Percentiles rank a stretch among this genome's conserved stretches.
These are phyloP conservation scores for Calyptommatus sinebrachiatus DNA, from an alignment of 2,113 vertebrate genomes.

Conservation along the genomic window DNA sequence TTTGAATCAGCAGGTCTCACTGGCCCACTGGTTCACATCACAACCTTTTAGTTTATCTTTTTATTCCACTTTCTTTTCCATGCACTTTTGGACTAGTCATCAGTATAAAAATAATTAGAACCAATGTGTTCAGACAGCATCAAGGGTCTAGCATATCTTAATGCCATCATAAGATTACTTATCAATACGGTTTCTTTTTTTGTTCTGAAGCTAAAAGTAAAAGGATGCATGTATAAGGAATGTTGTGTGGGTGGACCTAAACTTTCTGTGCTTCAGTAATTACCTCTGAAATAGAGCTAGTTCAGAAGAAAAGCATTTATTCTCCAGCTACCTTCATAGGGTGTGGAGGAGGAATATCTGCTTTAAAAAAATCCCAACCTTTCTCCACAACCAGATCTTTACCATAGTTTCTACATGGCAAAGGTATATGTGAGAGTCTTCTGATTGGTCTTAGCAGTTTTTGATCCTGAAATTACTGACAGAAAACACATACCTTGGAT, in stretches of 20 bases:
- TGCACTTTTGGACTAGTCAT: conserved; percentile 29
- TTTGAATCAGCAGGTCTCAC: too few relatives aligned
- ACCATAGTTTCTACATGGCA: too few relatives aligned
- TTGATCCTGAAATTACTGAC: too few relatives aligned
- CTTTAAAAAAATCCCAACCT: too few relatives aligned
- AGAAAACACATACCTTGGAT: too few relatives aligned
- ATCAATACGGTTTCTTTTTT: not conserved
- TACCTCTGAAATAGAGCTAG: not conserved
- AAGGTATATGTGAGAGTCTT: too few relatives aligned
- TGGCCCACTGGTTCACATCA: too few relatives aligned
- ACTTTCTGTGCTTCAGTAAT: conserved; percentile 22
- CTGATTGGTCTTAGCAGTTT: too few relatives aligned
- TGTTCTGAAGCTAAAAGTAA: conserved; percentile 29
- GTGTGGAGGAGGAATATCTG: too few relatives aligned
- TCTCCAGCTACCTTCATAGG: conserved; percentile 4
- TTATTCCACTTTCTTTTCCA: conserved; percentile 1
- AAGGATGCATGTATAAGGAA: not conserved
- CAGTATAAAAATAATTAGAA: not conserved
- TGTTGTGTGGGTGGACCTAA: not conserved
- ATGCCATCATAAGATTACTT: not conserved
- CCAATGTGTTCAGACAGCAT: conserved; percentile 6
- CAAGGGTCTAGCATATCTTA: not conserved
- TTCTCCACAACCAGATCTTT: too few relatives aligned
- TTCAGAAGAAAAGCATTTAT: not conserved
- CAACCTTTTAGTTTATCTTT: not conserved